Conservation (phyloP, 2,113 vertebrate genomes). For the Trachemys scripta region DNA sequence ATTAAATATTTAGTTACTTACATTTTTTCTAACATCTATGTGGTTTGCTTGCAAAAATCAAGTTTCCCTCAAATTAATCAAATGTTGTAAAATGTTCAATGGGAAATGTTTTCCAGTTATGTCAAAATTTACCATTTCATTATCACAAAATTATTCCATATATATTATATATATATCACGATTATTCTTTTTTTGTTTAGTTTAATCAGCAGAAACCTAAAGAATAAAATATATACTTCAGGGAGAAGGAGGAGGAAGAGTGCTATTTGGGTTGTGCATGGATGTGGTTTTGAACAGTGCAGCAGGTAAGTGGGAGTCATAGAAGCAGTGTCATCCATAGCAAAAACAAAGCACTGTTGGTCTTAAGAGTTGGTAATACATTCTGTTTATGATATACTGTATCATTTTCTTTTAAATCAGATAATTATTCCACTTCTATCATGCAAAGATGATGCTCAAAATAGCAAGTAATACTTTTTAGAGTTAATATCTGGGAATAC, state of each 20-base stretch:
- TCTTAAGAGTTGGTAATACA: neutral
- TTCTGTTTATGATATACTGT: neutral
- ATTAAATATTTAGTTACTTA: neutral
- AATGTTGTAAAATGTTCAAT: neutral
- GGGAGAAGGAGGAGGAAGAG: neutral
- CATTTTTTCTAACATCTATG: neutral
- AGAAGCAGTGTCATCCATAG: neutral
- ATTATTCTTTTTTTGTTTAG: neutral
- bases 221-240: neutral
- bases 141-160: neutral
- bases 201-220: neutral
- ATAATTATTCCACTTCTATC: neutral
- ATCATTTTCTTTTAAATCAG: neutral
- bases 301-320: neutral
- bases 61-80: neutral
- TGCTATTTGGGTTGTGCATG: neutral
- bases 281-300: neutral
- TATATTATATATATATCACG: neutral
- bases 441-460: neutral
- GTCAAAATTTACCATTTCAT: neutral
- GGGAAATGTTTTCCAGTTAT: neutral
- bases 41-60: neutral
- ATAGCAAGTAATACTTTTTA: neutral
- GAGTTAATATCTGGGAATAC: neutral
- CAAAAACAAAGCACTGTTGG: neutral